phyloP scores from a whole-genome alignment of 2,797 vertebrate species.

The Sparidentex hasta region DNA sequence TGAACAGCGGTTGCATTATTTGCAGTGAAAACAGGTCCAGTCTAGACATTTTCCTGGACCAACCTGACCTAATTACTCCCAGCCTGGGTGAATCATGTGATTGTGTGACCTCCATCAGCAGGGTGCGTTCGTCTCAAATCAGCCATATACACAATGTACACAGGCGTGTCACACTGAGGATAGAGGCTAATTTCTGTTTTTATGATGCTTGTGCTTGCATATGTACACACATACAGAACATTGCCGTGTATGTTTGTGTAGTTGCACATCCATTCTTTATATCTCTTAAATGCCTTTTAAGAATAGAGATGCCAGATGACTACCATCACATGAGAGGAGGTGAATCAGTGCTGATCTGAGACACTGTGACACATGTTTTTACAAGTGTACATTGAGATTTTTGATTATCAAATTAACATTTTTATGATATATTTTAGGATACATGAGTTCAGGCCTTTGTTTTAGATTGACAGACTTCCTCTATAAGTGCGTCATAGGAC shows the following conservation, averaged over 20 bases:
- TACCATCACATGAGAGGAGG: background rate
- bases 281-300: background rate
- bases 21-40: slow-evolving; percentile 59
- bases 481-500: background rate
- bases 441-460: background rate
- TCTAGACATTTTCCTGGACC: slow-evolving; percentile 65
- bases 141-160: background rate
- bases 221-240: slow-evolving; percentile 15
- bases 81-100: slow-evolving; percentile 5
- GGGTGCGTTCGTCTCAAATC: background rate
- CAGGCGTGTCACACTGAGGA: background rate
- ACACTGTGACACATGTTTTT: background rate
- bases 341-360: background rate
- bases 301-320: background rate
- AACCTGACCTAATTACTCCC: slow-evolving; percentile 49
- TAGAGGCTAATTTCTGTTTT: slow-evolving; percentile 23
- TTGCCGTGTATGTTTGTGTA: background rate
- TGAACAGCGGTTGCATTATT: slow-evolving; percentile 44
- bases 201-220: slow-evolving; percentile 7
- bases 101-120: background rate
- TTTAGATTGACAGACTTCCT: slow-evolving; percentile 1
- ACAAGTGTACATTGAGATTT: background rate
- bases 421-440: background rate
- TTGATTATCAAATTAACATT: background rate
- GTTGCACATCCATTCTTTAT: background rate